Percentiles rank a stretch among this genome's conserved stretches.
Conservation (phyloP, 2,888 invertebrate genomes). For the Zaprionus obscuricornis region DNA sequence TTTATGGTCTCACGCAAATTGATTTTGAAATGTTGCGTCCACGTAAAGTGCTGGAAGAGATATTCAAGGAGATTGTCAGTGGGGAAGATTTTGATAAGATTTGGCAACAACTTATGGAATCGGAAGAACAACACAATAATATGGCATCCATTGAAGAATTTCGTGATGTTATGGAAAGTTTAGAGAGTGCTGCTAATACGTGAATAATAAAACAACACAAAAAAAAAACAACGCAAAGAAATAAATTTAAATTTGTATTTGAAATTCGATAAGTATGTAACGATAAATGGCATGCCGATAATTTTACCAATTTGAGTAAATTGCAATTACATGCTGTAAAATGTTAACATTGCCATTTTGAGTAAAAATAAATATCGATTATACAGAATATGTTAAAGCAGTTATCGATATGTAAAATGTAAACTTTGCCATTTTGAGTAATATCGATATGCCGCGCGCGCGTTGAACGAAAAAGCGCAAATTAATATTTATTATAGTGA, state of each 20-base stretch:
- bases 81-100: constrained; percentile 29
- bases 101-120: constrained; percentile 42
- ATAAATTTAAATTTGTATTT: background rate
- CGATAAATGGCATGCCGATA: too few relatives aligned
- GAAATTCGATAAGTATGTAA: too few relatives aligned
- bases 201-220: too few relatives aligned
- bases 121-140: constrained; percentile 27
- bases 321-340: too few relatives aligned
- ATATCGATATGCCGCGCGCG: too few relatives aligned
- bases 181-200: constrained; percentile 1
- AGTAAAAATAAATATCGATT: too few relatives aligned
- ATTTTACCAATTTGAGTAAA: too few relatives aligned
- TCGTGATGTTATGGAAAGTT: constrained; percentile 42
- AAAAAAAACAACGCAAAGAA: background rate
- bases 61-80: constrained; percentile 59
- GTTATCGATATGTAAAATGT: too few relatives aligned
- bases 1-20: constrained; percentile 60
- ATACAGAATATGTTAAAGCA: too few relatives aligned
- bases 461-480: too few relatives aligned
- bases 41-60: constrained; percentile 55
- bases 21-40: constrained; percentile 67
- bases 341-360: too few relatives aligned
- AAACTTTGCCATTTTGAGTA: too few relatives aligned
- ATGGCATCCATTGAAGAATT: constrained; percentile 48
- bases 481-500: background rate